phyloP scores from a whole-genome alignment of 1,140 invertebrate species.

The Paralvinella palmiformis region DNA sequence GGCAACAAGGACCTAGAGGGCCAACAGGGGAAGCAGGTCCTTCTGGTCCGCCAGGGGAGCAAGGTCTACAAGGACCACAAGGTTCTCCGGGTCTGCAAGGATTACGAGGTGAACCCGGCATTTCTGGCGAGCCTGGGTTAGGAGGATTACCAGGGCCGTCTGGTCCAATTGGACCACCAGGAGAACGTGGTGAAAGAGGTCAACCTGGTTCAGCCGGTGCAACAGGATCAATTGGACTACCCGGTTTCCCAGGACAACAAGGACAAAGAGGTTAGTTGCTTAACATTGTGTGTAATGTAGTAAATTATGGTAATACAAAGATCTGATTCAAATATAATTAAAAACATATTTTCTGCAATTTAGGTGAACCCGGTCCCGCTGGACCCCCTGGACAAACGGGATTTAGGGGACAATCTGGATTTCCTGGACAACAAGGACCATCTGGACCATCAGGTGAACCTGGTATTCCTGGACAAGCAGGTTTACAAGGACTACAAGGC shows the following conservation, averaged over 20 bases:
- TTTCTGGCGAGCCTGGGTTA: background rate
- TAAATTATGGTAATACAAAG: no score
- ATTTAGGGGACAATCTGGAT: slow-evolving; percentile 63
- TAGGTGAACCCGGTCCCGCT: slow-evolving; percentile 71
- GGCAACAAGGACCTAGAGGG: slow-evolving; percentile 23
- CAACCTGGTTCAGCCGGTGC: slow-evolving; percentile 25
- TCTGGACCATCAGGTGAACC: background rate
- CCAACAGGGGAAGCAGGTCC: slow-evolving; percentile 11
- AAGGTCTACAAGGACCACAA: slow-evolving; percentile 1
- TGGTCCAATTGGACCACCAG: background rate
- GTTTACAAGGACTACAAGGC: background rate
- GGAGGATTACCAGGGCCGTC: slow-evolving; percentile 3
- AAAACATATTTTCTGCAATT: no score
- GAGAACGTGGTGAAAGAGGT: slow-evolving; percentile 19
- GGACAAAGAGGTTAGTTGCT: slow-evolving; percentile 66
- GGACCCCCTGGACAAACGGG: slow-evolving; percentile 62
- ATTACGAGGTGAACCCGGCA: slow-evolving; percentile 5
- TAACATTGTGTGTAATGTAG: no score
- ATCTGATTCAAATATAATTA: no score
- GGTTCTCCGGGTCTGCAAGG: slow-evolving; percentile 6
- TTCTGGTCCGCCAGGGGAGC: slow-evolving; percentile 5
- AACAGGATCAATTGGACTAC: background rate
- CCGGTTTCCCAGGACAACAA: slow-evolving; percentile 49
- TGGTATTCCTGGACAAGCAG: slow-evolving; percentile 33
- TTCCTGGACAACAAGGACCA: slow-evolving; percentile 27